These are phyloP conservation scores for Muscidifurax raptorellus DNA, from an alignment of 1,140 invertebrate genomes.

Conservation along the genomic window DNA sequence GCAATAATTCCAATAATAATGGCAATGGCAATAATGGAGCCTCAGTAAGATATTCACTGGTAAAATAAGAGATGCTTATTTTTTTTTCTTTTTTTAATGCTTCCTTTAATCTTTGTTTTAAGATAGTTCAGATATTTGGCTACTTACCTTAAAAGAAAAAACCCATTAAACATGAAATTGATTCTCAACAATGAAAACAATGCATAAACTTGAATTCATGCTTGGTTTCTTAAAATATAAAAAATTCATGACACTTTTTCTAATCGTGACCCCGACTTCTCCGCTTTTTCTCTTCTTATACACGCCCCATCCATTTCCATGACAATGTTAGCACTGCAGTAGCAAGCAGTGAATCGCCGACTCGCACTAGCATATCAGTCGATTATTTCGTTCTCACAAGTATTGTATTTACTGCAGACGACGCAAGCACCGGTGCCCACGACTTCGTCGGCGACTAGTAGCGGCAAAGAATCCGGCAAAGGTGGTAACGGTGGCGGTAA, in stretches of 20 bases:
- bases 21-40: slow-evolving; percentile 70
- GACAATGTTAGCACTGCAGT: not conserved
- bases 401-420: slow-evolving; percentile 56
- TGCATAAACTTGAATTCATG: too few species aligned
- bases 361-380: not conserved
- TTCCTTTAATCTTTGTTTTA: too few species aligned
- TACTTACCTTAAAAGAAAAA: not conserved
- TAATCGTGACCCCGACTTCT: not conserved
- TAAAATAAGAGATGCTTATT: slow-evolving; percentile 54
- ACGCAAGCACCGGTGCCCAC: slow-evolving; percentile 62
- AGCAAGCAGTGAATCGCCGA: not conserved
- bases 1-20: slow-evolving; percentile 71
- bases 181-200: not conserved
- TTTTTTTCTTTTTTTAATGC: slow-evolving; percentile 42
- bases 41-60: slow-evolving; percentile 61
- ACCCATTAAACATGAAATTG: too few species aligned
- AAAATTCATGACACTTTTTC: not conserved
- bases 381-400: not conserved
- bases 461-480: slow-evolving; percentile 70
- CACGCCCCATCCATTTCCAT: not conserved
- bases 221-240: not conserved
- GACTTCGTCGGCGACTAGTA: slow-evolving; percentile 63
- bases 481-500: slow-evolving; percentile 72
- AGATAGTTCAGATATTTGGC: too few species aligned
- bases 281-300: not conserved